Evolutionary conservation across 2,888 invertebrate species (phyloP), one percentile per base, ranked within the genome.

Genomic region (Caradrina clavipalpis): DNA sequence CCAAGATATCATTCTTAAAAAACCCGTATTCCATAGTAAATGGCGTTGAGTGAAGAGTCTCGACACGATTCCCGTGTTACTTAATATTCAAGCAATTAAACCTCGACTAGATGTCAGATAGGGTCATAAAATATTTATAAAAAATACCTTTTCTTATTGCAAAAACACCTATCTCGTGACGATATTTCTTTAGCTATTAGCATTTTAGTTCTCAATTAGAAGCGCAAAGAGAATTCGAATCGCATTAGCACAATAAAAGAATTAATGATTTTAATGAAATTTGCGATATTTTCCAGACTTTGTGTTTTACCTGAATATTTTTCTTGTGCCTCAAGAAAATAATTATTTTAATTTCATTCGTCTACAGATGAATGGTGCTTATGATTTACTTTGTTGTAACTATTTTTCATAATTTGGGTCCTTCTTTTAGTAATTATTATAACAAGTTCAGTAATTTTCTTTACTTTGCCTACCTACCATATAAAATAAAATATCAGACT

Each of bases 11-110:
- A 69, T 83, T 86, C 86, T 87, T 84, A 81, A 80, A 81, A 81
- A 82, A 82, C 85, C 82, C 81, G 80, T 83, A 79, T 86, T 86
- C 78, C 78, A 73, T 87, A 87, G 86, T 86, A 88, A 90, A 89
- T 87, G 81, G 82, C 80, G 78, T 72, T 71, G 80, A 67, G 64
- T 77, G 78, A 66, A 74, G 80, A 80, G 79, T 69, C 86, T 87
- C 81, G 70, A 82, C 80, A 64, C 82, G 76, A 76, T 5, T 75
- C 76, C 81, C 74, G 72, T 78, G 80, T 85, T 83, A 84, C 78
- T 90, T 90, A 83, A 87, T 90, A 91, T 92, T 91, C 90, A 88
- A 88, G 87, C 89, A 90, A 92, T 91, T 90, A 91, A 79, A 82
- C 76, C 58, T 64, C 65, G 68, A 69, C 73, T 78, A 35, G 62